Evolutionary conservation across 2,797 vertebrate species (phyloP), one percentile per base, ranked within the genome.

Genomic region (Enteromius trimaculatus): DNA sequence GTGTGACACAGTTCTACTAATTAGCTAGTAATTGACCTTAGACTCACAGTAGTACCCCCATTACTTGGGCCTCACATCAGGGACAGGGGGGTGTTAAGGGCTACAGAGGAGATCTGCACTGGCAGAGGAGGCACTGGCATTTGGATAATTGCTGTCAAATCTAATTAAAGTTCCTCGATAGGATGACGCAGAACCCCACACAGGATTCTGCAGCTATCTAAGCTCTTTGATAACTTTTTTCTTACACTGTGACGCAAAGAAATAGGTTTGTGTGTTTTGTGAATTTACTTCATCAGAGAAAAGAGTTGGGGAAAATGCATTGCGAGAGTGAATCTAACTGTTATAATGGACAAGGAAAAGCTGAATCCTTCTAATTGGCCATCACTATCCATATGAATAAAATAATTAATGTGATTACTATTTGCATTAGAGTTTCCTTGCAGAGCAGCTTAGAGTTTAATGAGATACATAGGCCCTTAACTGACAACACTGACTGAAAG

Each of bases 131-230:
- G 72, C 47, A 5, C 70, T 65, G 55, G 9, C 74, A 64, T 51
- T 77, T 84, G 47, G 79, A 66, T 84, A 81, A 86, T 60, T 68
- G 66, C 68, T 84, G 74, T 78, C 85, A 78, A 86, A 77, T 84
- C 47, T 78, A 86, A 86, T 86, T 84, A 81, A 84, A 74, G 74
- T 49, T 77, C n/a, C 26, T 81, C 17, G 5, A 69, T 83, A 51
- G 42, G 55, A 77, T 71, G 29, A 44, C 39, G n/a, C 51, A 51
- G 47, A 31, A 69, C 47, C 23, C 64, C 58, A 71, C 49, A 53
- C 37, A 80, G 44, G 39, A 71, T 55, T 80, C 10, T 16, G 3
- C 1, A 60, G 44, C 31, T 53, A 77, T 60, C 49, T 81, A 47
- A 75, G 37, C 71, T 55, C 26, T 55, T 69, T 21, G 21, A 19